These are phyloP conservation scores for Hydroisotoma schaefferi DNA, from an alignment of 2,888 invertebrate species.

Conservation along the genomic window DNA sequence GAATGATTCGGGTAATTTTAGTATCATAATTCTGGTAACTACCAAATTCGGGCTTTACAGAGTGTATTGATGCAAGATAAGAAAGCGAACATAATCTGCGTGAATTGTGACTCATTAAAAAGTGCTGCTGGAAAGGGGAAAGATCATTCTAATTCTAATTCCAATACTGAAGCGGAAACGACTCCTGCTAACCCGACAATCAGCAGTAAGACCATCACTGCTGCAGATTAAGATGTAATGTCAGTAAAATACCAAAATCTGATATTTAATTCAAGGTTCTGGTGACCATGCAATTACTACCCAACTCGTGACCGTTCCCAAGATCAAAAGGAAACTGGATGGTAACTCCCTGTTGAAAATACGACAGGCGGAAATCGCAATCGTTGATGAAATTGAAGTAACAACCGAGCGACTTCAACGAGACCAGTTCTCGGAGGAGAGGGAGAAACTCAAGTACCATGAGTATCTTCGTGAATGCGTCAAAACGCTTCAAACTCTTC, in stretches of 20 bases:
- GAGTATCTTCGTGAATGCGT: constrained; percentile 26
- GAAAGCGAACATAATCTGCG: constrained; percentile 28
- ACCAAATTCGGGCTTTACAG: constrained; percentile 22
- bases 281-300: too few species aligned
- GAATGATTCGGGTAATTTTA: too few species aligned
- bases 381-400: neutral
- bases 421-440: neutral
- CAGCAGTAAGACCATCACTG: too few species aligned
- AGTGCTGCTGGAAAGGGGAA: too few species aligned
- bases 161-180: too few species aligned
- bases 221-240: too few species aligned
- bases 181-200: too few species aligned
- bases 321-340: too few species aligned
- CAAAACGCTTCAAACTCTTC: constrained; percentile 19
- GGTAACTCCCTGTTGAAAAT: neutral
- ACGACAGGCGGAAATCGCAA: neutral
- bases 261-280: too few species aligned
- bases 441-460: neutral
- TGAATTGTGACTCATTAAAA: constrained; percentile 17
- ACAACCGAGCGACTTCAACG: neutral
- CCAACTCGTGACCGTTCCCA: too few species aligned
- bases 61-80: constrained; percentile 40
- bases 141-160: too few species aligned
- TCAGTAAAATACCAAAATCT: too few species aligned
- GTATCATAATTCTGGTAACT: constrained; percentile 3